Evolutionary conservation across 2,797 vertebrate genomes (phyloP), one percentile per base, ranked within the genome.

Genomic region (Poecilia wingei): DNA sequence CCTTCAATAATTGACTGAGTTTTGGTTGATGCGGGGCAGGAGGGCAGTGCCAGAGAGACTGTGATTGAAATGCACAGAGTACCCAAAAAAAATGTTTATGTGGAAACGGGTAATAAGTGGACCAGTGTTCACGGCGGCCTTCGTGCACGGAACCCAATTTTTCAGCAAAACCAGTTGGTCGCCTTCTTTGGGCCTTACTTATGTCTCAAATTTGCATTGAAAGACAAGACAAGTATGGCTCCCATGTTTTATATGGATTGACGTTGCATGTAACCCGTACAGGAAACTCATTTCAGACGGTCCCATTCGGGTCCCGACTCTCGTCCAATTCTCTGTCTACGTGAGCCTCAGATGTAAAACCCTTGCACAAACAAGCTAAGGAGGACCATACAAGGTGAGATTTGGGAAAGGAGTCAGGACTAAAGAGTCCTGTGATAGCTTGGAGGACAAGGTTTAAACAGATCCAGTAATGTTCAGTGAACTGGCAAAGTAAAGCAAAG

Each of bases 1-100:
- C 25, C 66, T 69, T 69, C 25, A 69, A n/a, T 69, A 69, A 69
- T 43, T 69, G 22, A 69, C 41, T n/a, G 66, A 13, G 66, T 45
- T 69, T 69, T 69, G 66, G 41, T 43, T 69, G 25, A 45, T n/a
- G 41, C 39, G 7, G 66, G 36, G 9, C 7, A 39, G 36, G 20
- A 68, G 64, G 39, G 39, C 39, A 45, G 10, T 43, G 39, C 20
- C 22, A 39, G 64, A 22, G 36, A 41, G 14, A 68, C 64, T 41
- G 20, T 39, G 36, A 25, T 43, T n/a, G 41, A 43, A 69, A n/a
- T 43, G 12, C 66, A 43, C 39, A 43, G 7, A 43, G 41, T n/a
- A 43, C 22, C 0, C 22, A 7, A 41, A 51, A 69, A 43, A n/a
- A 25, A 25, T 68, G 20, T 25, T 13, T 68, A 45, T 68, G 66